Evolutionary conservation across 2,797 vertebrate genomes (phyloP), one percentile per base, ranked within the genome.

Genomic region (Echeneis naucrates): DNA sequence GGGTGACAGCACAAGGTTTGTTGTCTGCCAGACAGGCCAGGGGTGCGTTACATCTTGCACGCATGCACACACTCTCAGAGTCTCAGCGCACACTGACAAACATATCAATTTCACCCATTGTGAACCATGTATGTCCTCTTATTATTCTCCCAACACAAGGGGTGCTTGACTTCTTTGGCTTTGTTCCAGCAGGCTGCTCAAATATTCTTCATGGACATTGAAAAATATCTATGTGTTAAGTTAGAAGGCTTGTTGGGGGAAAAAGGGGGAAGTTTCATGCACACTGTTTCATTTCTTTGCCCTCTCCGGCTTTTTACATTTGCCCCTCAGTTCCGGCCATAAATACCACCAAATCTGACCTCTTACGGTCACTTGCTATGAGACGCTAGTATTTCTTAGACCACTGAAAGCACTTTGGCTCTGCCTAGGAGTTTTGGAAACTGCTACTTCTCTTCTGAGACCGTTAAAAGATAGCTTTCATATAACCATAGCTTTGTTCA

Each of bases 1-100:
- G 84, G 83, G 85, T 88, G 88, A 91, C 91, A 91, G 90, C 78
- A 72, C 81, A 87, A 85, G 87, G 88, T 92, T 88, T 85, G 86
- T 38, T 86, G 88, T 88, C 82, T 84, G 86, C 81, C 84, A 87
- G 84, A 83, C 75, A 58, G 47, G 83, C 84, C 66, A 37, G 13
- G 51, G 64, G 74, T 24, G 63, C 45, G 12, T 52, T 10, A 21
- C 56, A 66, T 83, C 76, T 78, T 52, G 1, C 70, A 64, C n/a
- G 1, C 62, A 19, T n/a, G 27, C 72, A 60, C 55, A 67, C 72
- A 51, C 71, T 10, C 60, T 19, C 52, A 14, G 32, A 38, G 45
- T 35, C 47, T 50, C 66, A 19, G 13, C 32, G 32, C 68, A 61
- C 68, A 56, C 56, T 67, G 1, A 12, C 74, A 82, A 86, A 83